Percentiles rank a stretch among this genome's conserved stretches.
phyloP scores from a whole-genome alignment of 2,797 vertebrate species.

The Chromobotia macracanthus region DNA sequence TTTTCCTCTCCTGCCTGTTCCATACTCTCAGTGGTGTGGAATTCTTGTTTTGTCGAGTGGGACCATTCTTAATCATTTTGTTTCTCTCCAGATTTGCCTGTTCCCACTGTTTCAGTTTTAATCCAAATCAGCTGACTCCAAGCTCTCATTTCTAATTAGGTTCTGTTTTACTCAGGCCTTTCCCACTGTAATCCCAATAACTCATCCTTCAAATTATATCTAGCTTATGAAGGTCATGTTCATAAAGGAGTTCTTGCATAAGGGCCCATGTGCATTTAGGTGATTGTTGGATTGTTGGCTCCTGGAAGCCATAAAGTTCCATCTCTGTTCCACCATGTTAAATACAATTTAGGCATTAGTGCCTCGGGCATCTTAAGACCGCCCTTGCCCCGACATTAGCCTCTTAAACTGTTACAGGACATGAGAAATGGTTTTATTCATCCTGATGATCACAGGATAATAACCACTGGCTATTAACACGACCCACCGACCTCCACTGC shows the following conservation, averaged over 20 bases:
- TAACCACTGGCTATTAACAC: slow-evolving; percentile 61
- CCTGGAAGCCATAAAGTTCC: slow-evolving; percentile 48
- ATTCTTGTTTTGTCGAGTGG: slow-evolving; percentile 8
- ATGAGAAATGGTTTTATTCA: slow-evolving; percentile 63
- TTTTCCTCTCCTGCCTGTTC: background rate
- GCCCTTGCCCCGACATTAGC: slow-evolving; percentile 66
- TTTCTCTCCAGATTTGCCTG: slow-evolving; percentile 17
- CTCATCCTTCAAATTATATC: slow-evolving; percentile 46
- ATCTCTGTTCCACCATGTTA: slow-evolving; percentile 70
- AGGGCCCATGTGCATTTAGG: slow-evolving; percentile 72
- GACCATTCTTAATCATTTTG: background rate
- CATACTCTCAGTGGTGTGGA: slow-evolving; percentile 1
- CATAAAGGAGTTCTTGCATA: slow-evolving; percentile 72
- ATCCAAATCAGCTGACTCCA: slow-evolving; percentile 6
- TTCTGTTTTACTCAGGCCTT: slow-evolving; percentile 14
- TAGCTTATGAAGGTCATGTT: slow-evolving; percentile 75
- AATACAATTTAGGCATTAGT: slow-evolving; percentile 69
- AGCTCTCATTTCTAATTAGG: background rate
- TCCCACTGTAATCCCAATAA: slow-evolving; percentile 32
- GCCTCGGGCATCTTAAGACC: slow-evolving; percentile 56
- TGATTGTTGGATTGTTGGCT: slow-evolving; percentile 64
- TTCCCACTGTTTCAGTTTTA: background rate
- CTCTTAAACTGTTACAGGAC: slow-evolving; percentile 61
- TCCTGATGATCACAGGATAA: slow-evolving; percentile 70
- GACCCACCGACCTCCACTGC: slow-evolving; percentile 12